These are phyloP conservation scores for Meda fulgida DNA, from an alignment of 2,797 vertebrate genomes.

Conservation along the genomic window DNA sequence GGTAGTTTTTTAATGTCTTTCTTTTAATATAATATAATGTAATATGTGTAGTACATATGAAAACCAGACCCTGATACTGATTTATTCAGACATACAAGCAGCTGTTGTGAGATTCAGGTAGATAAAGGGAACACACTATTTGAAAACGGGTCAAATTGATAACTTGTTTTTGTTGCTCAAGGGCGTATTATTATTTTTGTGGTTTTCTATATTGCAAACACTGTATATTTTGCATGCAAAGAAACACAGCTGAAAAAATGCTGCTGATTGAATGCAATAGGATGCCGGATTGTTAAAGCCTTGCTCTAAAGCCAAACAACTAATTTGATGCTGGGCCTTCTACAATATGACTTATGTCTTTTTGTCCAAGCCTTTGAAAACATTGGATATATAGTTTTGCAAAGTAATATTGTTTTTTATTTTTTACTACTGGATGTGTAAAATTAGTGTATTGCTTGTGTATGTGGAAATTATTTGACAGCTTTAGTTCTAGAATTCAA, in stretches of 20 bases:
- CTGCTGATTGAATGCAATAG: conserved; percentile 11
- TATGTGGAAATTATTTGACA: neutral
- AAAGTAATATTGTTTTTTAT: conserved; percentile 21
- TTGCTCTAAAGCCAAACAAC: neutral
- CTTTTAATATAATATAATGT: neutral
- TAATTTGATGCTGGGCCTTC: neutral
- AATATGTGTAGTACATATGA: neutral
- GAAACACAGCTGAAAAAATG: neutral
- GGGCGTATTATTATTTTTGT: conserved; percentile 4
- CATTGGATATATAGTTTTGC: neutral
- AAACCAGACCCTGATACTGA: neutral
- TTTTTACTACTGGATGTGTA: neutral
- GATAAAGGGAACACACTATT: conserved; percentile 8
- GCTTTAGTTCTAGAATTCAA: neutral
- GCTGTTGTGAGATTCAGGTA: conserved; percentile 9
- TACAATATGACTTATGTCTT: neutral
- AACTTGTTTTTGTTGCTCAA: no score
- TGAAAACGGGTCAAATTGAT: neutral
- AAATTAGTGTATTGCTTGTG: neutral
- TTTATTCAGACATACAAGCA: conserved; percentile 1
- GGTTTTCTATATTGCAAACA: neutral
- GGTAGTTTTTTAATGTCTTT: neutral
- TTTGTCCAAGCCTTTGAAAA: neutral
- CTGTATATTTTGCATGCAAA: neutral
- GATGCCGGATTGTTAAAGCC: neutral